phyloP scores from a whole-genome alignment of 1,140 invertebrate species.

The Penaeus indicus region DNA sequence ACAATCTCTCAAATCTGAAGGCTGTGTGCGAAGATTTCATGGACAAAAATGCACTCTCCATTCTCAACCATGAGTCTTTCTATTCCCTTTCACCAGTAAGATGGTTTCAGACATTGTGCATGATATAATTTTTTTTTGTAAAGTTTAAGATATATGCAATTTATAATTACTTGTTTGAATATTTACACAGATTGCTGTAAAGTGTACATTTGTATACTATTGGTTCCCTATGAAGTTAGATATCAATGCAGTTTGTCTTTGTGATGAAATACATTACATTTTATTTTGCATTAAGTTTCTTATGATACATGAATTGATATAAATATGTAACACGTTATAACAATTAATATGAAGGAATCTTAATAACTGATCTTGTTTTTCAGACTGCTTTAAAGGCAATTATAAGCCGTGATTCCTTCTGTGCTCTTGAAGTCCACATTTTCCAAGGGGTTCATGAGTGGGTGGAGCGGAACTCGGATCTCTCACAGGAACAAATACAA shows the following conservation, averaged over 20 bases:
- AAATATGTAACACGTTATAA: no score
- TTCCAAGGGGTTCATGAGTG: conserved; percentile 90
- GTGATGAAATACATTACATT: no score
- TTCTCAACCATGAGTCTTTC: conserved; percentile 88
- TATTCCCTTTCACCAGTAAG: conserved; percentile 85
- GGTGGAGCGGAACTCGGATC: conserved; percentile 82
- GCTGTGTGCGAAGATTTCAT: conserved; percentile 81
- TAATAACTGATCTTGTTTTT: no score
- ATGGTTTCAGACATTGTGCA: conserved; percentile 24
- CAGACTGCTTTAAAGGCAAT: conserved; percentile 80
- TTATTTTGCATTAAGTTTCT: no score
- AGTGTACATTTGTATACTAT: no score
- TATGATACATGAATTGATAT: no score
- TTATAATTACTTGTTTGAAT: no score
- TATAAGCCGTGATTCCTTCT: conserved; percentile 94
- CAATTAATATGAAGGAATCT: no score
- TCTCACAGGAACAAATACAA: conserved; percentile 71
- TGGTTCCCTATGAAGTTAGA: no score
- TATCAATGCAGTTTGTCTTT: no score
- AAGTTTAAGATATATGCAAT: neutral
- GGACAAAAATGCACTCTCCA: conserved; percentile 87
- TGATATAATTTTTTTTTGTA: neutral
- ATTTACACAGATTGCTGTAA: no score
- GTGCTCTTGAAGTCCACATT: conserved; percentile 94
- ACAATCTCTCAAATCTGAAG: conserved; percentile 77